phyloP scores from a whole-genome alignment of 1,140 invertebrate species.

The Aphis gossypii region DNA sequence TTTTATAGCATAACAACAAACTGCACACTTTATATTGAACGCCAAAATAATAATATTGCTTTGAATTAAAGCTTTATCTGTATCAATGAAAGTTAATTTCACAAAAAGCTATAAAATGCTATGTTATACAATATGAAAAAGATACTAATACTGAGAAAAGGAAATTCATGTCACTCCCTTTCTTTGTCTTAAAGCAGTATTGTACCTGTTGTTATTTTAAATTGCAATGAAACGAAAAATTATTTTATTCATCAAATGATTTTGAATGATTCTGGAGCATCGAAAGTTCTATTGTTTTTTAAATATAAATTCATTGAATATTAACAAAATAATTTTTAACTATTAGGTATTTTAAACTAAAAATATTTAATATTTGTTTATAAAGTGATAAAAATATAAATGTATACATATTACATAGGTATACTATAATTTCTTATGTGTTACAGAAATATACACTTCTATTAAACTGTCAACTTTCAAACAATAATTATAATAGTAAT shows the following conservation, averaged over 20 bases:
- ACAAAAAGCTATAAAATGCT: slow-evolving; percentile 1
- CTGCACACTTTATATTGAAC: neutral
- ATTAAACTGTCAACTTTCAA: neutral
- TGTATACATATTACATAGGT: too few species aligned
- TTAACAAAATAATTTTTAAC: neutral
- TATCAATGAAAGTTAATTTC: neutral
- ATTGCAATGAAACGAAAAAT: neutral
- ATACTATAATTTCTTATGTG: too few species aligned
- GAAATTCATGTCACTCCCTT: neutral
- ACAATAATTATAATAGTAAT: neutral
- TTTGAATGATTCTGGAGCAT: neutral
- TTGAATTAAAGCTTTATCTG: neutral
- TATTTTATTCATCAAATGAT: neutral
- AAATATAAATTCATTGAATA: neutral
- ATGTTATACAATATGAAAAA: neutral
- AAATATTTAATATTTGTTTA: neutral
- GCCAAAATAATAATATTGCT: neutral
- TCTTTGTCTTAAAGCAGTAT: neutral
- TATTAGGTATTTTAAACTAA: neutral
- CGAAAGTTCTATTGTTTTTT: neutral
- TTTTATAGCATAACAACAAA: neutral
- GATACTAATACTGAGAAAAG: neutral
- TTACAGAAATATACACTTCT: neutral
- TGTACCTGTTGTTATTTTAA: neutral
- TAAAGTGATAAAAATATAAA: neutral